These are phyloP conservation scores for Amphiprion ocellaris DNA, from an alignment of 2,113 vertebrate species.

Conservation along the genomic window DNA sequence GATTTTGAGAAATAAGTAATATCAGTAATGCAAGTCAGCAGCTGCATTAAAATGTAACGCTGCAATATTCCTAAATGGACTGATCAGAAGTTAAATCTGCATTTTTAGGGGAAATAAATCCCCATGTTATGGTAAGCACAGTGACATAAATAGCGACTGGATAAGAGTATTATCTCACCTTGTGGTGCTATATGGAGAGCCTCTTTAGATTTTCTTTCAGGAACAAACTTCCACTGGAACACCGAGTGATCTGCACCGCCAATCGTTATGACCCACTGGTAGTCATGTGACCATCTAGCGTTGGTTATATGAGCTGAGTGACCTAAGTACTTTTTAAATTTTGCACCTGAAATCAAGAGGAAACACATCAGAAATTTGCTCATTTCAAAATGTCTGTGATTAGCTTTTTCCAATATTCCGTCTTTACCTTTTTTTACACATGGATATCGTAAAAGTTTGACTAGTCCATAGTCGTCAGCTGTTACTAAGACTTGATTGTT, in stretches of 20 bases:
- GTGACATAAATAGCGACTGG: neutral
- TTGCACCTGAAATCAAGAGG: conserved; percentile 89
- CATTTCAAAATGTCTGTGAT: neutral
- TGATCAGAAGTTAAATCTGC: conserved; percentile 18
- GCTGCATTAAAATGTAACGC: conserved; percentile 6
- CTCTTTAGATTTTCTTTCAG: conserved; percentile 96
- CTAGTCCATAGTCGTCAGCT: conserved; percentile 96
- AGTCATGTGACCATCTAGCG: conserved; percentile 97
- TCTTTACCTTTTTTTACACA: conserved; percentile 94
- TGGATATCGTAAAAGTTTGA: conserved; percentile 96
- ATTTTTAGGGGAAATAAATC: neutral
- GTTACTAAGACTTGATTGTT: conserved; percentile 96
- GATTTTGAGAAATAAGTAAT: conserved; percentile 36
- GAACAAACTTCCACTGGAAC: conserved; percentile 99
- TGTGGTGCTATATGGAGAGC: conserved; percentile 94
- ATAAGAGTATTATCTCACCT: conserved; percentile 79
- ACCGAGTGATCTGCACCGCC: conserved; percentile 98
- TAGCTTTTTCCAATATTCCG: neutral
- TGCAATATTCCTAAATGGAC: conserved; percentile 27
- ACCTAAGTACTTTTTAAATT: conserved; percentile 98
- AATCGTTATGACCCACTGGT: conserved; percentile 98
- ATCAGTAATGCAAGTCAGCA: conserved; percentile 34
- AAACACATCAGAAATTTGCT: conserved; percentile 13
- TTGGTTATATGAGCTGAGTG: conserved; percentile 98
- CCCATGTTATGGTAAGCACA: neutral